Conservation (phyloP, 2,797 vertebrate genomes). For the Dryobates pubescens region DNA sequence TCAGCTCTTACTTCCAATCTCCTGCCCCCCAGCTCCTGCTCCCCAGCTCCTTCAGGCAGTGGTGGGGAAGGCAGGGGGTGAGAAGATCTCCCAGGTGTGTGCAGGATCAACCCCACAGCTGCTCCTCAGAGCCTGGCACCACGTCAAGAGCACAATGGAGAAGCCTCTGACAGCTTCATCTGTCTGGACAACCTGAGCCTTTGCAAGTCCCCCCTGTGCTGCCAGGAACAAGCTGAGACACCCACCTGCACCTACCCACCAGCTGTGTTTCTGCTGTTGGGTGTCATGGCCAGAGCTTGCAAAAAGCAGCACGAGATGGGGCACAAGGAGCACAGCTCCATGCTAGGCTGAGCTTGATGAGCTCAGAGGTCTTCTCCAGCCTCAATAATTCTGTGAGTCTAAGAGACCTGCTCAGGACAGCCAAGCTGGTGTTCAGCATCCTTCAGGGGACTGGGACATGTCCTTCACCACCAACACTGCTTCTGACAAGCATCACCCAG, state of each 20-base stretch:
- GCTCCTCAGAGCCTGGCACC: not conserved
- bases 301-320: accelerated
- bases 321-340: not conserved
- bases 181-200: not conserved
- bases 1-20: not conserved
- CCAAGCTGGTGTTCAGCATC: too few relatives aligned
- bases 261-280: not conserved
- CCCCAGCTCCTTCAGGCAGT: not conserved
- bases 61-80: not conserved
- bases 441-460: accelerated
- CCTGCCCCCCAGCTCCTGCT: too few relatives aligned
- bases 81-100: accelerated
- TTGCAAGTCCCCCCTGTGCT: not conserved
- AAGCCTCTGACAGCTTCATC: not conserved
- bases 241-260: accelerated
- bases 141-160: not conserved
- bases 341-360: too few relatives aligned
- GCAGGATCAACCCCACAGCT: too few relatives aligned
- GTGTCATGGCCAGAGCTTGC: accelerated
- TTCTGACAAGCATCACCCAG: not conserved
- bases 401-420: not conserved
- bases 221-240: not conserved
- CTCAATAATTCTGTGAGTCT: too few relatives aligned
- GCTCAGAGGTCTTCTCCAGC: too few relatives aligned
- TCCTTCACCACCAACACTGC: not conserved